Evolutionary conservation across 2,797 vertebrate species (phyloP).

Genomic region (Microctenopoma lineatum): DNA sequence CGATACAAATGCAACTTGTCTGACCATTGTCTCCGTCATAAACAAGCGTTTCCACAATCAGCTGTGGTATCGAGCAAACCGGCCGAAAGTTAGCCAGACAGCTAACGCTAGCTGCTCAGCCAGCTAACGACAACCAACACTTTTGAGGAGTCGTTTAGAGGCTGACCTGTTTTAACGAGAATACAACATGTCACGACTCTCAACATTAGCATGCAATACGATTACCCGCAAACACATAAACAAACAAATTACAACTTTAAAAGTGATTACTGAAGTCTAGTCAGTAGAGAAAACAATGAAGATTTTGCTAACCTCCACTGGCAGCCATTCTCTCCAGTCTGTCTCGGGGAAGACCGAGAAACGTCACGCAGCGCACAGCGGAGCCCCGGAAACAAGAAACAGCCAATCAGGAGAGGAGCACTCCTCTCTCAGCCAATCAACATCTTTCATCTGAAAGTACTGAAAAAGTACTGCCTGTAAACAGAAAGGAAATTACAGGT

Average conservation of each 20-base stretch:
- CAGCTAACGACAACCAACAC: conserved; percentile 65
- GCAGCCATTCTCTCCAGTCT: conserved; percentile 89
- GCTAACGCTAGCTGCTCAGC: conserved; percentile 69
- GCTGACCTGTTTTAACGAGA: conserved; percentile 35
- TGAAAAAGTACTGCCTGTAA: conserved; percentile 38
- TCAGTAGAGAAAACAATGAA: conserved; percentile 70
- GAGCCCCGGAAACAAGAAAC: conserved; percentile 83
- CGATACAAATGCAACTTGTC: conserved; percentile 9
- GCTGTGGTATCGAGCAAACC: conserved; percentile 75
- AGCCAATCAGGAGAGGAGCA: conserved; percentile 73
- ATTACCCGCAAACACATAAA: neutral
- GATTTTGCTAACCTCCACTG: conserved; percentile 87
- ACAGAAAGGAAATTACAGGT: conserved; percentile 8
- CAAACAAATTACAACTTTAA: conserved; percentile 48
- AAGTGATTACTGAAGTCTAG: conserved; percentile 41
- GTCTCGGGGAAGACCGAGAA: conserved; percentile 80
- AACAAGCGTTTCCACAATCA: conserved; percentile 81
- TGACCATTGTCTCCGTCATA: conserved; percentile 51
- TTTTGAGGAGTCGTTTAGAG: conserved; percentile 65
- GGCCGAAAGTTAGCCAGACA: conserved; percentile 73
- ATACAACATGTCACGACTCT: conserved; percentile 38
- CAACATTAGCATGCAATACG: neutral
- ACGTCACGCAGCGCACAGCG: conserved; percentile 72
- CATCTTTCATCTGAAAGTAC: conserved; percentile 37
- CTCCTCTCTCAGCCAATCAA: conserved; percentile 68